Evolutionary conservation across 2,113 vertebrate genomes (phyloP), one percentile per base, ranked within the genome.

Genomic region (Canis aureus): DNA sequence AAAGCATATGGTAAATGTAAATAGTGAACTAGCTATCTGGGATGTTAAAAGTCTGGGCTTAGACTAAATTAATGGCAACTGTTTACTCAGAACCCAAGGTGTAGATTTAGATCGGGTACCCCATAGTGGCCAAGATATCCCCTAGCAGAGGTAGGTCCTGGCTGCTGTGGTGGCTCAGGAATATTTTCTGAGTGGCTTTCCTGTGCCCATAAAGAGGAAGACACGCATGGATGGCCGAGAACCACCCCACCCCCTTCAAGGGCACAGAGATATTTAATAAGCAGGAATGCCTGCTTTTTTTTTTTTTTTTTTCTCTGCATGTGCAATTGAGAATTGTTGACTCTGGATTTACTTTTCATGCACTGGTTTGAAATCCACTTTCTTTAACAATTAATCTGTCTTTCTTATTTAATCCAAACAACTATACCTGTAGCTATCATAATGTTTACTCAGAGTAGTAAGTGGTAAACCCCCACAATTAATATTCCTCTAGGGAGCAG

Each of bases 371-470:
- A 93, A 74, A 93, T 86, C 13, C 15, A 64, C 7, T 73, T 94
- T 90, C 20, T 74, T 84, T 78, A 73, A 55, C 29, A 57, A 57
- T 87, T 38, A 59, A 67, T 62, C 38, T 91, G 32, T 95, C 62
- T 53, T 90, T 27, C 32, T 6, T 86, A 96, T 81, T 49, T 13
- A 35, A 35, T 73, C 19, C 4, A 86, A 92, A 89, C 8, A 83
- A 43, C 69, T 49, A 91, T 93, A 97, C 51, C 12, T 35, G 55
- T 89, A 85, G 80, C 67, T 88, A 64, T 98, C 81, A 89, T 97
- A 97, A 98, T 91, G 84, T 98, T 98, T 98, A 83, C 86, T 98
- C 96, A 97, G 96, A 97, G 95, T 93, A 53, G 19, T 76, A 83
- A 94, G 60, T 85, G 93, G 69, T 43, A 97, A 97, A 79, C 16